Evolutionary conservation across 2,113 vertebrate species (phyloP), one percentile per base, ranked within the genome.

Genomic region (Synchiropus splendidus): DNA sequence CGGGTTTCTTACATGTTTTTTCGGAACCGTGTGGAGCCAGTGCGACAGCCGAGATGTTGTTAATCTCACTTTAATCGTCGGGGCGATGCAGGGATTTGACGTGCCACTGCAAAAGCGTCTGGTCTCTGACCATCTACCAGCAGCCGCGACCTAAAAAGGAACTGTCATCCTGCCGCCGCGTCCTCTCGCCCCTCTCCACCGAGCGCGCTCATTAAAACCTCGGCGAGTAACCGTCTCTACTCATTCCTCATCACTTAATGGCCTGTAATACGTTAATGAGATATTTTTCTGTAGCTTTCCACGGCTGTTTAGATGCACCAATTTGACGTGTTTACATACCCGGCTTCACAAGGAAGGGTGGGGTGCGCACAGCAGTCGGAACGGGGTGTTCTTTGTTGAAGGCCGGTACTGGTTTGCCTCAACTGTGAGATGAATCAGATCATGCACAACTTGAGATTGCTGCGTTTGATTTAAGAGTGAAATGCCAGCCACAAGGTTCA

Each of bases 61-160:
- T 77, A 75, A 81, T 74, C 79, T 70, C 10, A 0, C 47, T 12
- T 37, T 79, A 71, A 80, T 77, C 63, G 31, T 8, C 2, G 11
- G 57, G 57, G 61, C 12, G 36, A 51, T 42, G 53, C 30, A 27
- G 48, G 50, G 50, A 65, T 65, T 70, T 56, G 56, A 67, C n/a
- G 58, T 27, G 39, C 42, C 52, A 51, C 64, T 35, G 3, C 50
- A 32, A 53, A n/a, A 55, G 31, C 39, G 61, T 45, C 30, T 43
- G 56, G 61, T 70, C 54, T 52, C 17, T 16, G 60, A 67, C 9
- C 14, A 50, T 53, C 42, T 35, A 55, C 47, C 40, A 16, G 64
- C 61, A 54, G 44, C 57, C 55, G 35, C 16, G 35, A 53, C 71
- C 58, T 58, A 58, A 69, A 67, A 66, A 45, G 46, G 41, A 51